A percentile compares a stretch with the other conserved stretches of the same genome.
These are phyloP conservation scores for Sternotherus odoratus DNA, from an alignment of 2,797 vertebrate species.

Conservation along the genomic window DNA sequence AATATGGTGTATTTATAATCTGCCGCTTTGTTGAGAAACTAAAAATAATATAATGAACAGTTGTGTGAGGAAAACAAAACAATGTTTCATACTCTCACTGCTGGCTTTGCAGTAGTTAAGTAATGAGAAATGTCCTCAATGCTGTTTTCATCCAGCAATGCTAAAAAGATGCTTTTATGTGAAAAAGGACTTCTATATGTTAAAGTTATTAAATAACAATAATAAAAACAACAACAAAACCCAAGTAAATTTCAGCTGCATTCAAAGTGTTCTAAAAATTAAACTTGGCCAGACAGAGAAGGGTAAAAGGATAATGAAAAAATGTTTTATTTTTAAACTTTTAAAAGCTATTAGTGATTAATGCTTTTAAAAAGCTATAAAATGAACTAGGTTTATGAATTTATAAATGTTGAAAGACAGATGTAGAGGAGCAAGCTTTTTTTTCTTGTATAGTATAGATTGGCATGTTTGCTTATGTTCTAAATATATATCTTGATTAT, in stretches of 20 bases:
- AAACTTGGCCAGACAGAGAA: neutral
- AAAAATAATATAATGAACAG: slow-evolving; percentile 1
- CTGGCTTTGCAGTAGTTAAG: neutral
- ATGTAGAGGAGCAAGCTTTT: neutral
- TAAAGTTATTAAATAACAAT: neutral
- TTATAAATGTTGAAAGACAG: neutral
- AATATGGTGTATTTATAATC: neutral
- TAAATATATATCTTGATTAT: slow-evolving; percentile 52
- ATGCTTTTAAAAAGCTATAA: neutral
- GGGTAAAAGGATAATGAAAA: neutral
- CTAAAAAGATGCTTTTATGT: neutral
- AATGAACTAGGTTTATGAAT: neutral
- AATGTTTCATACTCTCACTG: neutral
- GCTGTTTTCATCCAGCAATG: neutral
- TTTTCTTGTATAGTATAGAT: neutral
- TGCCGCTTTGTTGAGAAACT: neutral
- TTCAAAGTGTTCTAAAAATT: neutral
- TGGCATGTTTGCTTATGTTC: slow-evolving; percentile 17
- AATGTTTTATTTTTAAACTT: neutral
- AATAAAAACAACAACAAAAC: neutral
- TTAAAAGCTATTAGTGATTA: neutral
- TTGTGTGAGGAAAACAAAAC: slow-evolving; percentile 23
- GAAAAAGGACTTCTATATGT: neutral
- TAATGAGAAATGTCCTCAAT: neutral
- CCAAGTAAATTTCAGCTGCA: neutral